Evolutionary conservation across 2,113 vertebrate species (phyloP), one percentile per base, ranked within the genome.

Genomic region (Irena cyanogastra): DNA sequence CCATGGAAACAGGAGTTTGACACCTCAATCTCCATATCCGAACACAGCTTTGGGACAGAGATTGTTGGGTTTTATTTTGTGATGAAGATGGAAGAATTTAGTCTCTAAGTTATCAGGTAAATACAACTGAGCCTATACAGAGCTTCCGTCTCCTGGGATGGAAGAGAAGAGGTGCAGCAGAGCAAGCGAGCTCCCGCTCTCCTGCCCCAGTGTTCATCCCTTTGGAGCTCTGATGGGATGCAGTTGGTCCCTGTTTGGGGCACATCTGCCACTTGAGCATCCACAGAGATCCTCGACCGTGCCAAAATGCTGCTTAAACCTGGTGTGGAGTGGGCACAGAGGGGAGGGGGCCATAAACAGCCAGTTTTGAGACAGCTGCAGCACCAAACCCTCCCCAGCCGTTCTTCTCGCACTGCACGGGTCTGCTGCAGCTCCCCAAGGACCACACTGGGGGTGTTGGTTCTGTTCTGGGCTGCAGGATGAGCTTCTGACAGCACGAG

Each of bases 351-450:
- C 71, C 2, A 0, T 14, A 4, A 41, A 5, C 10, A 78, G 39
- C 39, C 69, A 1, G 13, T 37, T 65, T 41, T 23, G 63, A 57
- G 64, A 1, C 16, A 54, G 20, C n/a, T 76, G 41, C 41, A 71
- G 45, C 35, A 6, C 47, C 11, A 21, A 60, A 30, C 49, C 42
- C 54, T 89, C 68, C 59, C 28, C 35, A 13, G 42, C 19, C 3
- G 0, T 59, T 68, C 31, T 70, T 16, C 39, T 39, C 23, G 2
- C 11, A 22, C 75, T 31, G 64, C 27, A 31, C 1, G 0, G 15
- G 4, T 75, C n/a, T 83, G 41, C 84, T 70, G 68, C 39, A 13
- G 8, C 54, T 15, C 74, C 14, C 89, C 2, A 11, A 87, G 80
- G 64, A 31, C 27, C 22, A 2, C 11, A 4, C 11, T 28, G 44